Percentiles rank a stretch among this genome's conserved stretches.
Evolutionary conservation across 2,113 vertebrate species (phyloP).

Genomic region (Circaetus cinerascens): DNA sequence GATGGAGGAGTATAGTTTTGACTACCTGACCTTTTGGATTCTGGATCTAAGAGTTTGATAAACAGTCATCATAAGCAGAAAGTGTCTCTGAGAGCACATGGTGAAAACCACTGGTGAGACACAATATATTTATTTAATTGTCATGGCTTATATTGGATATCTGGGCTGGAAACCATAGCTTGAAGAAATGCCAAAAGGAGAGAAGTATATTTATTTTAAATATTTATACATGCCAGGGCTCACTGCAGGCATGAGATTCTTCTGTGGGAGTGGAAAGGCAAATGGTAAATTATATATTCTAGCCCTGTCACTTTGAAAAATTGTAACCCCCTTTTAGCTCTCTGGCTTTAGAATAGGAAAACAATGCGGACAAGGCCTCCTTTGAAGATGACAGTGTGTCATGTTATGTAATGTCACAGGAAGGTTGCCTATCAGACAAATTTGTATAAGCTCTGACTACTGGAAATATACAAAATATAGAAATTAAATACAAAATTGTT

Average conservation of each 20-base stretch:
- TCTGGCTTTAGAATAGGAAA: neutral
- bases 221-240: conserved; percentile 10
- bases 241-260: neutral
- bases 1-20: neutral
- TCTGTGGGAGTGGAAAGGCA: neutral
- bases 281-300: neutral
- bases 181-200: neutral
- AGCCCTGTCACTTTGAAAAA: neutral
- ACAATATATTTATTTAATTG: neutral
- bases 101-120: neutral
- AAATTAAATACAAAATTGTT: neutral
- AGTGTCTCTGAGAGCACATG: neutral
- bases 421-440: neutral
- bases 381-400: neutral
- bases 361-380: neutral
- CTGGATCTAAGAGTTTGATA: conserved; percentile 8
- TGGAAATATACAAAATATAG: neutral
- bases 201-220: conserved; percentile 13
- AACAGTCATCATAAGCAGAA: neutral
- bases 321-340: neutral
- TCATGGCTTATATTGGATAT: neutral
- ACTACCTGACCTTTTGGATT: conserved; percentile 32
- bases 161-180: neutral
- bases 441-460: neutral
- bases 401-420: neutral